phyloP scores from a whole-genome alignment of 2,113 vertebrate species.

The Dromaius novaehollandiae region DNA sequence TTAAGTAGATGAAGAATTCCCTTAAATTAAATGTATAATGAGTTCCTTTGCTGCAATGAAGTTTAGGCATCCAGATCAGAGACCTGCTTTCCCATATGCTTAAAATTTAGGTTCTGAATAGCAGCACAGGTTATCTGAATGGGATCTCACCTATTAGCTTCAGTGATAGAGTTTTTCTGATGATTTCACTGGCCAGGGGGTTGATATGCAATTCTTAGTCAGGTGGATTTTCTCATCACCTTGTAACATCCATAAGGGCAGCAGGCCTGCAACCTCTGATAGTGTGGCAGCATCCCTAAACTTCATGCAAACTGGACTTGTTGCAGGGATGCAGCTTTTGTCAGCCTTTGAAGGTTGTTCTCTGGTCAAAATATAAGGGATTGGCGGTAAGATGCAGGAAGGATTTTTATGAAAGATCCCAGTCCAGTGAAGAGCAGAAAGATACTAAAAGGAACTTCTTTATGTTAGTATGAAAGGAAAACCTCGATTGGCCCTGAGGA shows the following conservation, averaged over 20 bases:
- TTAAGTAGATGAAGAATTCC: not conserved
- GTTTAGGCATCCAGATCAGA: not conserved
- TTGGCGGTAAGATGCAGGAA: not conserved
- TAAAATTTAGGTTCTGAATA: not conserved
- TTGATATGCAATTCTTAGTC: not conserved
- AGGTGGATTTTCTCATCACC: not conserved
- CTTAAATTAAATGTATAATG: not conserved
- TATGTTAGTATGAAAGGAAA: not conserved
- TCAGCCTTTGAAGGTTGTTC: not conserved
- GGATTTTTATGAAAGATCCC: not conserved
- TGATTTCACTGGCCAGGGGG: not conserved
- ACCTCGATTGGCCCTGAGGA: not conserved
- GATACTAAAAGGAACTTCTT: not conserved
- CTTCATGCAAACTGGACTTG: fast-evolving
- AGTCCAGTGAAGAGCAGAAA: not conserved
- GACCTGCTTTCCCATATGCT: slow-evolving; percentile 19
- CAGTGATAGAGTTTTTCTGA: not conserved
- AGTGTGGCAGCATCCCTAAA: not conserved
- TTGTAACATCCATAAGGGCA: not conserved
- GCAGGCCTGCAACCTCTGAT: not conserved
- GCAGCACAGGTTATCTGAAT: not conserved
- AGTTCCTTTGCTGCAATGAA: not conserved
- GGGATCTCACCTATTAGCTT: not conserved
- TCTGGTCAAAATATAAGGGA: not conserved
- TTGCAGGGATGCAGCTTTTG: not conserved